phyloP scores from a whole-genome alignment of 2,797 vertebrate species.

The Gambusia yucatana region DNA sequence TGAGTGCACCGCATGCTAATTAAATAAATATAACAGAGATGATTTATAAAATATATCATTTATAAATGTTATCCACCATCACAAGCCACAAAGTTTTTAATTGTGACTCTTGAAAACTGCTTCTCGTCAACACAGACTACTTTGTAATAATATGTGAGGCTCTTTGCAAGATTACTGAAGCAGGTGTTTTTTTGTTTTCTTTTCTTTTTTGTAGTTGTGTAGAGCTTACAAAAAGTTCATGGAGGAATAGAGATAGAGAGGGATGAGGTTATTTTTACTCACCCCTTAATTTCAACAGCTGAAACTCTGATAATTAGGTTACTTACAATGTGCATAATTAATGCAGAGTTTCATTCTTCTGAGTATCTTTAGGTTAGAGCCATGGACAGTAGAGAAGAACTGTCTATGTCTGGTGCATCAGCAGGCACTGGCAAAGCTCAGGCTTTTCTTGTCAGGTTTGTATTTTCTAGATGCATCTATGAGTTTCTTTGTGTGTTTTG shows the following conservation, averaged over 20 bases:
- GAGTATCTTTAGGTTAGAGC: not conserved
- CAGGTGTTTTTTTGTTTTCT: not conserved
- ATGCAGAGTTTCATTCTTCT: not conserved
- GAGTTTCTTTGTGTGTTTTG: not conserved
- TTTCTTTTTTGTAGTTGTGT: conserved; percentile 1
- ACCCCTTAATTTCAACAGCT: conserved; percentile 4
- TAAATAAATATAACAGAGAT: conserved; percentile 49
- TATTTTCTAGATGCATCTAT: too few relatives aligned
- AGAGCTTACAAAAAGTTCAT: conserved; percentile 5
- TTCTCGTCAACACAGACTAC: conserved; percentile 28
- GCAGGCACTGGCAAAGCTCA: not conserved
- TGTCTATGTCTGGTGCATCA: too few relatives aligned
- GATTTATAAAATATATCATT: conserved; percentile 42
- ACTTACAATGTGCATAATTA: not conserved
- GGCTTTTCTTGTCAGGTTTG: not conserved
- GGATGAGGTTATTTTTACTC: not conserved
- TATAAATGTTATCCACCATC: conserved; percentile 36
- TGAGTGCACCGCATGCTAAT: conserved; percentile 62
- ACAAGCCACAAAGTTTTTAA: conserved; percentile 19
- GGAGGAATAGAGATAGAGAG: conserved; percentile 12
- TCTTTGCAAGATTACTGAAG: conserved; percentile 23
- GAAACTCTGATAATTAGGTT: conserved; percentile 15
- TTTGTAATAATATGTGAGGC: not conserved
- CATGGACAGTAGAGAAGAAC: not conserved
- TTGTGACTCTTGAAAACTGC: conserved; percentile 30